These are phyloP conservation scores for Aspidiotus rigidus DNA, from an alignment of 2,888 invertebrate genomes.

Conservation along the genomic window DNA sequence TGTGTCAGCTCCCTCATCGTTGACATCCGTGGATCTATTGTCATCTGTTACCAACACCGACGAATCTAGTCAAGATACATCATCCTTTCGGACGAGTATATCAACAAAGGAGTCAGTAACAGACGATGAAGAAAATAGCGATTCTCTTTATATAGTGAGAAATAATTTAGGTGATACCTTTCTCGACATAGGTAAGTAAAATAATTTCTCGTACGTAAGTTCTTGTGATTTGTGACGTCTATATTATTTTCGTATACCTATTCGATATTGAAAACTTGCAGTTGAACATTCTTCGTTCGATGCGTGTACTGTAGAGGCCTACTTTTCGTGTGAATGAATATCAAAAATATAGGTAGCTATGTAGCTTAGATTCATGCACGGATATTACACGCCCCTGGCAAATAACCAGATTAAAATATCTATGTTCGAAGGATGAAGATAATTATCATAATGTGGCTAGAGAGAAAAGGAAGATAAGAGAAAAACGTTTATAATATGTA, in stretches of 20 bases:
- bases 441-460: too few species aligned
- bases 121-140: slow-evolving; percentile 15
- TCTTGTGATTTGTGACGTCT: not conserved
- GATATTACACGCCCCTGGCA: too few species aligned
- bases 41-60: not conserved
- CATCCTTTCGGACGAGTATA: slow-evolving; percentile 19
- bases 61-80: not conserved
- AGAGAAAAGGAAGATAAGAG: too few species aligned
- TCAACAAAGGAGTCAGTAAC: slow-evolving; percentile 15
- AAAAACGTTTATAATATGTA: too few species aligned
- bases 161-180: slow-evolving; percentile 29
- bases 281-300: too few species aligned
- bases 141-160: slow-evolving; percentile 23
- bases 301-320: not conserved
- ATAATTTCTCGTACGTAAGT: not conserved
- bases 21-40: too few species aligned
- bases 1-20: not conserved
- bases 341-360: too few species aligned
- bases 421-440: too few species aligned
- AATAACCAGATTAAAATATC: too few species aligned
- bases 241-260: too few species aligned
- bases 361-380: too few species aligned
- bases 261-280: too few species aligned
- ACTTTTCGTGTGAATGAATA: not conserved
- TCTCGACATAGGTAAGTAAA: slow-evolving; percentile 19